Percentiles rank a stretch among this genome's conserved stretches.
These are phyloP conservation scores for Atethmia centrago DNA, from an alignment of 2,888 invertebrate species.

Conservation along the genomic window DNA sequence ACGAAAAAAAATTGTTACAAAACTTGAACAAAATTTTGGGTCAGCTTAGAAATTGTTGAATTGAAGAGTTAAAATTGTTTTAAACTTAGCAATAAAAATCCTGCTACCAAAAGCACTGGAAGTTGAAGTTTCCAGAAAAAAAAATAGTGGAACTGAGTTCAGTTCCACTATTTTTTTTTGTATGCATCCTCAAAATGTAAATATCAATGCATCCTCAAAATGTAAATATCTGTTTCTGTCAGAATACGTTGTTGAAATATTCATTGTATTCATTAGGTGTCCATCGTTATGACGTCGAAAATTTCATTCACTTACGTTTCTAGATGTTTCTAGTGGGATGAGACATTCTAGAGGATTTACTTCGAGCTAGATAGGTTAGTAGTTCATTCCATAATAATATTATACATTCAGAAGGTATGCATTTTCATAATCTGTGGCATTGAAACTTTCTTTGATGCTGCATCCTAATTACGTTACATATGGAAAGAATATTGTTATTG, in stretches of 20 bases:
- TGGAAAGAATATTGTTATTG: background rate
- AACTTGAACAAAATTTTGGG: background rate
- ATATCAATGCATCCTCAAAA: constrained; percentile 12
- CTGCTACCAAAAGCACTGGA: background rate
- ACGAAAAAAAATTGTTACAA: background rate
- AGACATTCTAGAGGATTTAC: background rate
- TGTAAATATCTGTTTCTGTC: constrained; percentile 8
- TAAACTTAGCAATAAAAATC: background rate
- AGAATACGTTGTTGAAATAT: constrained; percentile 32
- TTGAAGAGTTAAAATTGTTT: background rate
- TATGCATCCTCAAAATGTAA: constrained; percentile 14
- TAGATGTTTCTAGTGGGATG: constrained; percentile 7
- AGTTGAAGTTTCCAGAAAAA: constrained; percentile 23
- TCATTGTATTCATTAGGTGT: constrained; percentile 32
- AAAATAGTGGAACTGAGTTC: background rate
- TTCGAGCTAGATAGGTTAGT: background rate
- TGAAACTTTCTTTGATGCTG: background rate
- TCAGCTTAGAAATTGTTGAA: background rate
- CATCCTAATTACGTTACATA: background rate
- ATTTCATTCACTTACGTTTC: constrained; percentile 19
- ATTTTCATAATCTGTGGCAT: background rate
- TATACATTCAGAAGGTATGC: constrained; percentile 7
- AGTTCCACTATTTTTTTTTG: no score
- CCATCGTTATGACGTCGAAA: background rate
- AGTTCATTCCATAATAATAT: background rate